Conservation (phyloP, 2,113 vertebrate species). For the Xiphophorus couchianus region DNA sequence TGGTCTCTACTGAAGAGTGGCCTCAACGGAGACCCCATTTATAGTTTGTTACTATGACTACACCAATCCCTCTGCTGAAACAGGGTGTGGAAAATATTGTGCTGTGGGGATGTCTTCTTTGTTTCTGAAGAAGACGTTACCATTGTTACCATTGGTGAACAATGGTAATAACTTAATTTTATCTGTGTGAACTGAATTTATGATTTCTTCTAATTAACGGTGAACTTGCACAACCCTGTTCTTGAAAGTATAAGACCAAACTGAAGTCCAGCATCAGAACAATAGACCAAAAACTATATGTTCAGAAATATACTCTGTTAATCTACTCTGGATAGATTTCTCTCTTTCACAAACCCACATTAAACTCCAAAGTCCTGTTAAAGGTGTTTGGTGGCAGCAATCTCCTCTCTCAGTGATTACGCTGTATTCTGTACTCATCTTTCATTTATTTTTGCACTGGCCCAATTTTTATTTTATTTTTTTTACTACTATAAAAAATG, state of each 20-base stretch:
- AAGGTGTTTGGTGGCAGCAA: slow-evolving; percentile 24
- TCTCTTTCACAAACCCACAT: not conserved
- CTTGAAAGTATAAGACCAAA: not conserved
- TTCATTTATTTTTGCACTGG: slow-evolving; percentile 43
- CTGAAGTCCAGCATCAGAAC: not conserved
- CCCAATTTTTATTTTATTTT: not conserved
- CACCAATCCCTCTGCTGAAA: too few species aligned
- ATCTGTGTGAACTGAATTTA: too few species aligned
- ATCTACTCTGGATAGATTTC: slow-evolving; percentile 5
- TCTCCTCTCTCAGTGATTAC: not conserved
- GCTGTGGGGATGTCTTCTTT: too few species aligned
- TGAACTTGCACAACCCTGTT: not conserved
- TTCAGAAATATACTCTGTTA: not conserved
- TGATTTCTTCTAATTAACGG: too few species aligned
- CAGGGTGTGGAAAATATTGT: too few species aligned
- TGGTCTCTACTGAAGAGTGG: too few species aligned
- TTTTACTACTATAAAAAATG: slow-evolving; percentile 39
- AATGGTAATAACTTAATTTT: too few species aligned
- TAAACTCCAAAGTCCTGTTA: slow-evolving; percentile 6
- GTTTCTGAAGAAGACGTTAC: too few species aligned
- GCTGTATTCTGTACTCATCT: slow-evolving; percentile 27
- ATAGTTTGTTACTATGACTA: too few species aligned
- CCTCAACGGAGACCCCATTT: too few species aligned
- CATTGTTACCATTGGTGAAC: too few species aligned
- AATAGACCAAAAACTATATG: not conserved